These are phyloP conservation scores for Conops quadrifasciatus DNA, from an alignment of 2,888 invertebrate species.

Conservation along the genomic window DNA sequence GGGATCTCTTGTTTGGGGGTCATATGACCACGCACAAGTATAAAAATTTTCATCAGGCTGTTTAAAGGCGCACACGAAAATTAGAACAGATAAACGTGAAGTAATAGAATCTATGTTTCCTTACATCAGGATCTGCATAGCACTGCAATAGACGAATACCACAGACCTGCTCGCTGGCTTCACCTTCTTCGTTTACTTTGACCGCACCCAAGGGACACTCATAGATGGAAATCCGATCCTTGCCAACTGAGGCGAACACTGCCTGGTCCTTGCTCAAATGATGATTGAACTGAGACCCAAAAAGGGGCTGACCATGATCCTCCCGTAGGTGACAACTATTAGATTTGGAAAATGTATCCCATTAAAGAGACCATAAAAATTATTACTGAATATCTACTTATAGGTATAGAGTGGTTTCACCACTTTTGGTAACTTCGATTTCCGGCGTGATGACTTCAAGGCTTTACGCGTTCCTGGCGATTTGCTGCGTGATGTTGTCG, in stretches of 20 bases:
- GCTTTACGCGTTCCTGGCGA: constrained; percentile 76
- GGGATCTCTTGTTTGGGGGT: constrained; percentile 80
- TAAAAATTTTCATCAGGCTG: constrained; percentile 94
- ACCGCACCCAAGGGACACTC: constrained; percentile 73
- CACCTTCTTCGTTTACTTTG: constrained; percentile 37
- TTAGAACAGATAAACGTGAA: background rate
- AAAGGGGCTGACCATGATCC: constrained; percentile 91
- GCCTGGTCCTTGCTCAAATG: constrained; percentile 84
- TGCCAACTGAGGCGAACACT: constrained; percentile 93
- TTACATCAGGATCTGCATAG: constrained; percentile 92
- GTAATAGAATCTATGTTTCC: constrained; percentile 26
- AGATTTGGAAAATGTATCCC: background rate
- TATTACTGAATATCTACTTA: constrained; percentile 45
- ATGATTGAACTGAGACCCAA: constrained; percentile 94
- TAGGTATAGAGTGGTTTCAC: constrained; percentile 78
- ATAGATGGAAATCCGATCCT: constrained; percentile 91
- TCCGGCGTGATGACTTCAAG: constrained; percentile 69
- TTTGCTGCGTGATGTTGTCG: constrained; percentile 81
- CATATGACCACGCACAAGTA: constrained; percentile 95
- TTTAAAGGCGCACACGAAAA: background rate
- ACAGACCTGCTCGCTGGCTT: constrained; percentile 68
- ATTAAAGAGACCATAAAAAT: background rate
- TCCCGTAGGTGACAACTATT: constrained; percentile 83
- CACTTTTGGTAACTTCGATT: constrained; percentile 69
- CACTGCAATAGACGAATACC: constrained; percentile 87